Evolutionary conservation across 2,113 vertebrate species (phyloP), one percentile per base, ranked within the genome.

Genomic region (Chamaea fasciata): DNA sequence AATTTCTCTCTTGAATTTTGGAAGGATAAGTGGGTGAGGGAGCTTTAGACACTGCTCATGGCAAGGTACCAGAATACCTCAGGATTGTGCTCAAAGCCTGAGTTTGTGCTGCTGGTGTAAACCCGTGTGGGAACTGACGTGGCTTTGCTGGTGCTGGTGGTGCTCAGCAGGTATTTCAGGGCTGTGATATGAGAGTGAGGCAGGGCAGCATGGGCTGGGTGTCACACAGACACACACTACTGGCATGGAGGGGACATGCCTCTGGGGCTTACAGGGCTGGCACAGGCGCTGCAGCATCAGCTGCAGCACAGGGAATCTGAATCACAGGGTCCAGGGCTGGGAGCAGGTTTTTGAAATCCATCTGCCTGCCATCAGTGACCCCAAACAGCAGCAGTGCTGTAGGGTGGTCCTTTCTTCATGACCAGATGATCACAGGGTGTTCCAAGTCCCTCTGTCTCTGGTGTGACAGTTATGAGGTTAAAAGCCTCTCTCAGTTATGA

Each of bases 91-190:
- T 91, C 87, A 80, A 65, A 91, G 68, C 22, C 63, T 5, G 53
- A 86, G 17, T 60, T 79, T 47, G 41, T 41, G 27, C 63, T 83
- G 68, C 71, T 15, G 24, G 23, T 49, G 55, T 53, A 89, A 89
- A 33, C 26, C 39, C 27, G 30, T 7, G 4, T 28, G 4, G 9
- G 37, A 31, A 53, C 7, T 68, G 87, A 70, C 7, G 11, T 15
- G 13, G 55, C 35, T 83, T 56, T 10, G 1, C 53, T 56, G 68
- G 76, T 67, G 63, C 63, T 77, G 91, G 23, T 60, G 80, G 67
- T 87, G 74, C 82, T 95, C 74, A 91, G 82, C 69, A 78, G 64
- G 90, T 93, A 91, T 95, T 91, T 91, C 84, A 53, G 90, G 90
- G 74, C 74, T 69, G 68, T 81, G 81, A 84, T 39, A 56, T 0